phyloP scores from a whole-genome alignment of 1,140 invertebrate genomes.

The Bicyclus anynana region DNA sequence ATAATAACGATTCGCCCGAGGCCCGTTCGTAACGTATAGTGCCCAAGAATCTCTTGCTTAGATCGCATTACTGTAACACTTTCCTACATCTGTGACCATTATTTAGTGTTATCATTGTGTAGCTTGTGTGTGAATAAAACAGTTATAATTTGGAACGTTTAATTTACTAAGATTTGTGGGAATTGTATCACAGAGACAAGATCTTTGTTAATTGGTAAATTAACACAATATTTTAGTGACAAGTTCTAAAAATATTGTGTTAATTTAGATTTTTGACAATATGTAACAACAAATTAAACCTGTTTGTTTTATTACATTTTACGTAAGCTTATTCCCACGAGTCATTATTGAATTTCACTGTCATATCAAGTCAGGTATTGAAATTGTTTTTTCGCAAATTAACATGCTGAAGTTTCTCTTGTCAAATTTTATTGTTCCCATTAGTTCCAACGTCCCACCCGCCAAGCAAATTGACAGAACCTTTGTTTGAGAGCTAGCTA shows the following conservation, averaged over 20 bases:
- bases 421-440: slow-evolving; percentile 45
- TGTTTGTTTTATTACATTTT: background rate
- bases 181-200: too few species aligned
- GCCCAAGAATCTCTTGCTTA: slow-evolving; percentile 22
- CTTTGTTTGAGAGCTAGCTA: slow-evolving; percentile 54
- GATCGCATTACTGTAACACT: background rate
- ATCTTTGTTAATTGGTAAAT: too few species aligned
- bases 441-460: slow-evolving; percentile 27
- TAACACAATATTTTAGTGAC: too few species aligned
- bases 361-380: background rate
- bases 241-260: too few species aligned
- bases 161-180: too few species aligned
- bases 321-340: background rate
- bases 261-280: too few species aligned
- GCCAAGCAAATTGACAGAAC: slow-evolving; percentile 44
- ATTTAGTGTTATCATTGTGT: background rate
- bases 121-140: background rate
- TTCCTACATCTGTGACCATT: background rate
- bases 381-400: background rate
- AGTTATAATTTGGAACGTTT: too few species aligned
- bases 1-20: slow-evolving; percentile 46
- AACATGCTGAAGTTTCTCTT: slow-evolving; percentile 33
- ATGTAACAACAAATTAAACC: background rate
- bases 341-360: background rate
- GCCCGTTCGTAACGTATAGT: slow-evolving; percentile 35